Evolutionary conservation across 2,888 invertebrate genomes (phyloP).

Genomic region (Megalurothrips usitatus): DNA sequence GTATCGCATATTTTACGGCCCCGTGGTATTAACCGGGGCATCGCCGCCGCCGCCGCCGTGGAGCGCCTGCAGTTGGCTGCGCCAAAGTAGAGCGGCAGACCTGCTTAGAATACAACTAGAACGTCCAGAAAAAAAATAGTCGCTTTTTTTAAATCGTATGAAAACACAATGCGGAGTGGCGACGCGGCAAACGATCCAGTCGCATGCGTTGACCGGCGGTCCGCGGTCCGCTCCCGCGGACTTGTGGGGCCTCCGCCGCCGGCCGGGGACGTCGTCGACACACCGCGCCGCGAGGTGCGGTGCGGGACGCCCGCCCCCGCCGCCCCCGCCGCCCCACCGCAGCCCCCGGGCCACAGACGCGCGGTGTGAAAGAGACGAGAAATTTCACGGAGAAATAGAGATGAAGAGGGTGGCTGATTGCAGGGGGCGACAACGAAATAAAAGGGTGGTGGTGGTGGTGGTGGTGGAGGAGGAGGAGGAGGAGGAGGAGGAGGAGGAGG

Average conservation of each 20-base stretch:
- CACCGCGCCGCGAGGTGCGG: background rate
- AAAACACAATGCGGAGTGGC: no score
- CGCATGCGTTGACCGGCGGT: background rate
- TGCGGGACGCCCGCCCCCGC: background rate
- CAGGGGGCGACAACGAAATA: background rate
- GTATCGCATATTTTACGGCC: no score
- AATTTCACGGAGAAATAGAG: constrained; percentile 21
- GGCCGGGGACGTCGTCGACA: background rate
- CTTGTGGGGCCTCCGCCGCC: background rate
- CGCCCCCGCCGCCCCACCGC: background rate
- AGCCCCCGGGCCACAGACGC: background rate
- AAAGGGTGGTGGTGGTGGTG: no score
- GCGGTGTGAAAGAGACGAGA: constrained; percentile 1
- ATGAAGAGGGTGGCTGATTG: constrained; percentile 17
- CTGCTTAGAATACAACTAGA: no score
- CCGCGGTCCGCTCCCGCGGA: background rate
- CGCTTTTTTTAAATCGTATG: no score
- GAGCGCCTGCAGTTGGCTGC: no score
- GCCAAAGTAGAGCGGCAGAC: no score
- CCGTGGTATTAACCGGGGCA: no score
- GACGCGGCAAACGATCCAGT: no score
- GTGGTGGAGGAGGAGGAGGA: background rate
- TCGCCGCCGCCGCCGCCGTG: no score
- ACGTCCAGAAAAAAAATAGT: no score
- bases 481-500: background rate